A percentile compares a stretch with the other conserved stretches of the same genome.
phyloP scores from a whole-genome alignment of 2,797 vertebrate species.

The Varecia variegata region DNA sequence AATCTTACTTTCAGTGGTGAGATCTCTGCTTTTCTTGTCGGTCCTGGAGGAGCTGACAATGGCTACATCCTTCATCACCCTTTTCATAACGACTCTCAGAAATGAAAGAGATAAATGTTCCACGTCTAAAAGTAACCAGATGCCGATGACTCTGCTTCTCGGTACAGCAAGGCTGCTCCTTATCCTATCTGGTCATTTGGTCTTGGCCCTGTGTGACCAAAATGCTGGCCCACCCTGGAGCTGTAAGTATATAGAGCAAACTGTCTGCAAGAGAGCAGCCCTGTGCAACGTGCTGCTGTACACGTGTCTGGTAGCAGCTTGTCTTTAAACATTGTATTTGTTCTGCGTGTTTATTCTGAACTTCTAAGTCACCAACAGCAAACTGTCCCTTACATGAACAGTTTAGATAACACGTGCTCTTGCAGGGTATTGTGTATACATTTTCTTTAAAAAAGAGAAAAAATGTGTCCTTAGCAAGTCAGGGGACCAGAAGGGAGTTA shows the following conservation, averaged over 20 bases:
- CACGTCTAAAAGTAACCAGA: neutral
- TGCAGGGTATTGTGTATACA: neutral
- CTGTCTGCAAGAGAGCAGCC: neutral
- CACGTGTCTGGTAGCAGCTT: neutral
- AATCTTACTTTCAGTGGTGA: neutral
- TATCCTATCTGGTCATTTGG: neutral
- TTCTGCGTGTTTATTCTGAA: constrained; percentile 2
- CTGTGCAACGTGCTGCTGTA: accelerated
- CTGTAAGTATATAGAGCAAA: neutral
- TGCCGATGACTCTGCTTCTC: neutral
- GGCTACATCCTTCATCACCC: neutral
- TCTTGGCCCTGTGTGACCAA: accelerated
- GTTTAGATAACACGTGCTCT: neutral
- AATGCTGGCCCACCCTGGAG: neutral
- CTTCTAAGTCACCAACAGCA: neutral
- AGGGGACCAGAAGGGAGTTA: neutral
- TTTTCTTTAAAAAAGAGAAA: constrained; percentile 20
- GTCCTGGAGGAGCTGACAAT: neutral
- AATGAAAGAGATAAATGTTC: neutral
- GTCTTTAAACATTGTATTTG: neutral
- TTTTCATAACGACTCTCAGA: neutral
- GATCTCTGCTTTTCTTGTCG: neutral
- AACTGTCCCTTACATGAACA: neutral
- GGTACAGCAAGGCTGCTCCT: neutral
- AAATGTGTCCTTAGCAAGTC: neutral